A percentile compares a stretch with the other conserved stretches of the same genome.
Evolutionary conservation across 2,797 vertebrate species (phyloP).

Genomic region (Pseudochromis fuscus): DNA sequence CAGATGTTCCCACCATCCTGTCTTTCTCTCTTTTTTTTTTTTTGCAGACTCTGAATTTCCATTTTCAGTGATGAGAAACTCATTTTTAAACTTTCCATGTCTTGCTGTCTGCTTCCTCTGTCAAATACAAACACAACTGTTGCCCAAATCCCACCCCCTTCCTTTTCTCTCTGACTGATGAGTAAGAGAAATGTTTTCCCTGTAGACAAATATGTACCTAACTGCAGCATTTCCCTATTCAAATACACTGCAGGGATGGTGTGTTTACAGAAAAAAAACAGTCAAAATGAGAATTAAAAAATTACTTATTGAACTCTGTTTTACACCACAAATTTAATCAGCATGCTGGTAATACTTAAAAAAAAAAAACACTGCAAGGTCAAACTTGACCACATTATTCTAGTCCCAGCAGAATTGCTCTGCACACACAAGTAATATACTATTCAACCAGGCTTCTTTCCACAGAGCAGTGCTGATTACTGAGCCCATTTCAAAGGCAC

Average conservation of each 20-base stretch:
- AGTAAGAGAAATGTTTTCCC: constrained; percentile 34
- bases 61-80: constrained; percentile 70
- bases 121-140: constrained; percentile 40
- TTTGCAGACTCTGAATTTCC: constrained; percentile 60
- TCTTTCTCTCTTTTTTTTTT: constrained; percentile 17
- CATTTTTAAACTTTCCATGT: constrained; percentile 68
- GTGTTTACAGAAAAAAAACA: background rate
- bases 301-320: background rate
- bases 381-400: background rate
- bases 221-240: constrained; percentile 17
- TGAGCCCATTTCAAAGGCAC: constrained; percentile 19
- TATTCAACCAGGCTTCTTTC: constrained; percentile 16
- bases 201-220: constrained; percentile 32
- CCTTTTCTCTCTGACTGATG: constrained; percentile 18
- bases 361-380: constrained; percentile 12
- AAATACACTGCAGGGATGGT: constrained; percentile 21
- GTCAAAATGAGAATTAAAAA: background rate
- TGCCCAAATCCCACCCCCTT: constrained; percentile 12
- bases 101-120: constrained; percentile 56
- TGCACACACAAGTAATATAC: background rate
- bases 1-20: constrained; percentile 77
- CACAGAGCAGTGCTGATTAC: constrained; percentile 24
- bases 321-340: constrained; percentile 13
- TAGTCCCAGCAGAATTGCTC: background rate
- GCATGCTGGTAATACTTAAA: background rate